Base-by-base conservation (phyloP, 2,797 vertebrate genomes). In the Eupleurogrammus muticus region DNA sequence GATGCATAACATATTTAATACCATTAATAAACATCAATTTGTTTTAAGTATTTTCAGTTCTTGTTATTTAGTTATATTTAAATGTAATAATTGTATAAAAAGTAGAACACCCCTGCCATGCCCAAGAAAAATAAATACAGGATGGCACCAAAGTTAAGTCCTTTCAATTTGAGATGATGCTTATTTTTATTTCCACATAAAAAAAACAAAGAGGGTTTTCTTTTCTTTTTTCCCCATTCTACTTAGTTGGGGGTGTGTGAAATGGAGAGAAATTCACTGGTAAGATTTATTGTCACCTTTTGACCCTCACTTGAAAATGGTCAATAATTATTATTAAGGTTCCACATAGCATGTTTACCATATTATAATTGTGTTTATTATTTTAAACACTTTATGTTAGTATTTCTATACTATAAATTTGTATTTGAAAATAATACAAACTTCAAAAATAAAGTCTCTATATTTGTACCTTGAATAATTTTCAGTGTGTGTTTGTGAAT, bases 41-140 rank as follows among this genome's bases (percentile, higher is more conserved):
- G 35, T 11, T 35, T 9, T 53, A 40, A 70, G 40, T 53, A 46
- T 38, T 77, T 66, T 21, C 38, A 57, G 63, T 17, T 64, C 38
- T 52, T 38, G 46, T 44, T 55, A 34, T 63, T 59, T 38, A 49
- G n/a, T 42, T 32, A 55, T 20, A 70, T 70, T 49, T 58, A 42
- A 77, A 54, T 46, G 11, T 68, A 59, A 67, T 60, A 10, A 17
- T 51, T 24, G 40, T 56, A 24, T 49, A 49, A 68, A 75, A 75
- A 53, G 38, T 71, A 75, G 67, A 55, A 52, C 70, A 77, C n/a
- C 13, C 16, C 17, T 49, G 44, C 23, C 44, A 60, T 36, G 17
- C 63, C 44, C 68, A 71, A 44, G 40, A 36, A 52, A 59, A 60
- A 42, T 57, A 80, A 69, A 17, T 5, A 40, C 52, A 47, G 21